Percentiles rank a stretch among this genome's conserved stretches.
Evolutionary conservation across 2,888 invertebrate species (phyloP).

Genomic region (Rhodophaea formosa): DNA sequence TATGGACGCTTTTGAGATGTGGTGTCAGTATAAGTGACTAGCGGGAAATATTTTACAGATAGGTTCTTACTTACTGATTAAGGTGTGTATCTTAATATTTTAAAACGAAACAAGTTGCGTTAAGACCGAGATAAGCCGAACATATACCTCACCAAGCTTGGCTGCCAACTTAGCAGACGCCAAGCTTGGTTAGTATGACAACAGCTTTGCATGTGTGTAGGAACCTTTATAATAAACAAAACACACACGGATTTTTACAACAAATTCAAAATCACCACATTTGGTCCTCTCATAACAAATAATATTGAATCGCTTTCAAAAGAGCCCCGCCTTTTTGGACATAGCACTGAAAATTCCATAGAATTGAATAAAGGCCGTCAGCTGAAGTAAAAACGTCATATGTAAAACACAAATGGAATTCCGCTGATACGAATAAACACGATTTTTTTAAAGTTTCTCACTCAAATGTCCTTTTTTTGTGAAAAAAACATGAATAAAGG

Average conservation of each 20-base stretch:
- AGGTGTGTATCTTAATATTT: too few species aligned
- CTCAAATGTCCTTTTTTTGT: background rate
- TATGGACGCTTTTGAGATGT: background rate
- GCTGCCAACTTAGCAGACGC: too few species aligned
- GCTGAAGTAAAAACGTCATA: slow-evolving; percentile 2
- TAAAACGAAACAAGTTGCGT: too few species aligned
- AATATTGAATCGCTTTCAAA: background rate
- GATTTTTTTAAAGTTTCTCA: slow-evolving; percentile 4
- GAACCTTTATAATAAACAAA: too few species aligned
- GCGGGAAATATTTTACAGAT: too few species aligned
- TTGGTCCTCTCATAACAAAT: background rate
- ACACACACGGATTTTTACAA: too few species aligned
- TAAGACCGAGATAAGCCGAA: too few species aligned
- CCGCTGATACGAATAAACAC: background rate
- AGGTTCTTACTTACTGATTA: too few species aligned
- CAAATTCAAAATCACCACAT: too few species aligned
- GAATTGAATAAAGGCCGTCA: slow-evolving; percentile 10
- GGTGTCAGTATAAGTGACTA: background rate
- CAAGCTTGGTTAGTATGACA: too few species aligned
- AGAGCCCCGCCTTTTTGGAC: background rate
- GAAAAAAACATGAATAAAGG: background rate
- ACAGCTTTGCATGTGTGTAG: too few species aligned
- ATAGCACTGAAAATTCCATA: background rate
- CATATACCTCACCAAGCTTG: too few species aligned
- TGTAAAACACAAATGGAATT: slow-evolving; percentile 13